Evolutionary conservation across 1,140 invertebrate species (phyloP), one percentile per base, ranked within the genome.

Genomic region (Vollenhovia emeryi): DNA sequence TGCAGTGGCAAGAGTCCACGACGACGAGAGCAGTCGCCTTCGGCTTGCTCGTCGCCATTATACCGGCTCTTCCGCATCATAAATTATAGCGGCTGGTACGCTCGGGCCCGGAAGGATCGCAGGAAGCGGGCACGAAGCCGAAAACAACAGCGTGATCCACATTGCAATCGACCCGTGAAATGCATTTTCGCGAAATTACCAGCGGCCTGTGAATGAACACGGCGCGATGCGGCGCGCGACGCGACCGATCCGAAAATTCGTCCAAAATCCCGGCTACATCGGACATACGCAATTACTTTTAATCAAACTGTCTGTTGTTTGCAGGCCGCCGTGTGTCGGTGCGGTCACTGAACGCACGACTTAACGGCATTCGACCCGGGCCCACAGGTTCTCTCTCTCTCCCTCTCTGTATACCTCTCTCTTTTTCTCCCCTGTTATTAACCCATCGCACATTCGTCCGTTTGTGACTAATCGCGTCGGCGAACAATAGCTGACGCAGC

Each of bases 241-340:
- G 75, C 78, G 50, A 30, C 64, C 78, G 66, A 76, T 68, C 24
- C 48, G 86, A 88, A 87, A 88, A 87, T 87, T 88, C 48, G 36
- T 45, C 15, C 79, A 79, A 62, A 82, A 71, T 64, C 50, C 24
- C 59, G 59, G 40, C 6, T 59, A 82, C 50, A 69, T 69, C n/a
- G 60, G 62, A 83, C 69, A 52, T 43, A 24, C 48, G 60, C 71
- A 86, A 69, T 73, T 57, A 52, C 60, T 71, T 82, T 84, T 87
- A 57, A 84, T 87, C 78, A 87, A 87, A 87, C 78, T 84, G 79
- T 66, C 43, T 66, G 75, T 79, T 66, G 80, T 87, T 87, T 68
- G 60, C 73, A 75, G 64, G 71, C 69, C 36, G 33, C 43, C 76
- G 40, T 15, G 60, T 83, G 43, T 69, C 18, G 36, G 21, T 83